Base-by-base conservation (phyloP, 1,140 invertebrate genomes). In the Hylaeus volcanicus region DNA sequence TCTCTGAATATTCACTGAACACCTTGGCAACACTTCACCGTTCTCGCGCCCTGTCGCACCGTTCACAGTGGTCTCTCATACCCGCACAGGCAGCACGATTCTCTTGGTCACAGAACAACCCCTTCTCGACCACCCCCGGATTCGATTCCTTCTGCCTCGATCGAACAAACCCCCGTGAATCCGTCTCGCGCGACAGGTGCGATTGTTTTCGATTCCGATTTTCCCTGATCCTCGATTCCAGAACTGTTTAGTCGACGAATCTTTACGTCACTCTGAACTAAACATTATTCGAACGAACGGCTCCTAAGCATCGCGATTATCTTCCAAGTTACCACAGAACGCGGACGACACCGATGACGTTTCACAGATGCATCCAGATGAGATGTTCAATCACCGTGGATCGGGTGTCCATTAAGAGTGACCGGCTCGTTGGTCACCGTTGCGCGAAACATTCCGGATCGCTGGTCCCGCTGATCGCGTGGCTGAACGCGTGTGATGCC, bases 1-100 rank as follows among this genome's bases (percentile, higher is more conserved):
- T 92, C 90, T 88, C 91, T 90, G 81, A 63, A 75, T 84, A 86
- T 73, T 88, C 90, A 91, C 90, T 90, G 64, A 85, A 89, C 90
- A 90, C 89, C 73, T 74, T 82, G 83, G 64, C 69, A 65, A 78
- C 83, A 88, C 86, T 84, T 86, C 81, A 84, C 86, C 71, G 86
- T 84, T 88, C 84, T 63, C 58, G 76, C 60, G 73, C 45, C 64
- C 81, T 74, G 83, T 86, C 74, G 73, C 86, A 85, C 85, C 63
- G 86, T 74, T 79, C 77, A 83, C 86, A 76, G 15, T 55, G 12
- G 60, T 85, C 80, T 85, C 41, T 83, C 86, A 88, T 87, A 74
- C 64, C 83, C 79, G 84, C 85, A 82, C 85, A 78, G 26, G 37
- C 56, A 51, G 53, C 72, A 81, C 71, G 61, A 85, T 56, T 61